Evolutionary conservation across 2,113 vertebrate genomes (phyloP).

Genomic region (Mobula birostris): DNA sequence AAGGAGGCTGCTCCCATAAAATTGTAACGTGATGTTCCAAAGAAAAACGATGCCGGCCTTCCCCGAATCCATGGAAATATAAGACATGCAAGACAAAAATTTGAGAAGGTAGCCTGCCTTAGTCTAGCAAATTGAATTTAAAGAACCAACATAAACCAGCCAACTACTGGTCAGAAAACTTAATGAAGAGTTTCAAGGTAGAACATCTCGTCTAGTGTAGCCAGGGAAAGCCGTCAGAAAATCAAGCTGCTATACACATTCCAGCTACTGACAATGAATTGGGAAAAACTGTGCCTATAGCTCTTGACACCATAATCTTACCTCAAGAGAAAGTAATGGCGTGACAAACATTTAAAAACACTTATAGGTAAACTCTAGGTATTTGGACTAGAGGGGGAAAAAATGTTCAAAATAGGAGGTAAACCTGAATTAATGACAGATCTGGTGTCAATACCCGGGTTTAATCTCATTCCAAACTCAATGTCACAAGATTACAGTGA

Average conservation of each 20-base stretch:
- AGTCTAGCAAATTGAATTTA: not conserved
- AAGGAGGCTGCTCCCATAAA: not conserved
- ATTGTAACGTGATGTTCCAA: not conserved
- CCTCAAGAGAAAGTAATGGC: not conserved
- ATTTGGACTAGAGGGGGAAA: not conserved
- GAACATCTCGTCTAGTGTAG: not conserved
- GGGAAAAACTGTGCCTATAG: not conserved
- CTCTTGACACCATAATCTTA: too few species aligned
- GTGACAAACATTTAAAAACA: not conserved
- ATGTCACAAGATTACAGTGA: not conserved
- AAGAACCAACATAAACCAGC: not conserved
- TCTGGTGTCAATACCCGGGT: not conserved
- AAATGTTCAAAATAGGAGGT: slow-evolving; percentile 8
- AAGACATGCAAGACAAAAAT: not conserved
- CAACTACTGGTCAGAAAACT: not conserved
- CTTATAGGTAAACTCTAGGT: not conserved
- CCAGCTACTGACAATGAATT: not conserved
- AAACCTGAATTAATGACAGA: not conserved
- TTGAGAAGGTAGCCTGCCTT: not conserved
- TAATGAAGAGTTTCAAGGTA: not conserved
- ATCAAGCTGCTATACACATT: not conserved
- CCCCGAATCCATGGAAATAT: not conserved
- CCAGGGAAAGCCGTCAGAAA: too few species aligned
- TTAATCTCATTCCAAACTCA: not conserved
- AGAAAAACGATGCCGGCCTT: not conserved